Percentiles rank a stretch among this genome's conserved stretches.
Conservation (phyloP, 2,797 vertebrate genomes). For the Coregonus suidteri region DNA sequence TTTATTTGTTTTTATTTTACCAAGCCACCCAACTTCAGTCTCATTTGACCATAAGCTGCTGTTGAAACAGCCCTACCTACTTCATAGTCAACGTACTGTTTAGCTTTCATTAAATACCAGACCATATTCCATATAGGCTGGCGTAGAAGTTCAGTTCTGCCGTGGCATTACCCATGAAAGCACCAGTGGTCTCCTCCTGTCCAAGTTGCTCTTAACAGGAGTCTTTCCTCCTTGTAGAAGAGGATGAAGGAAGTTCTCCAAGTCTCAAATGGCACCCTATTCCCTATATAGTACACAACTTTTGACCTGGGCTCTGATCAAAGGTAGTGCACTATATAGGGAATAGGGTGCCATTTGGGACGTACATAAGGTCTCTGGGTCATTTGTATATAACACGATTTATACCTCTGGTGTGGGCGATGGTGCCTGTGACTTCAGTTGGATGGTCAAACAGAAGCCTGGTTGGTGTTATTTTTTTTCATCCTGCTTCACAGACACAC, state of each 20-base stretch:
- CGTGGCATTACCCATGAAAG: slow-evolving; percentile 5
- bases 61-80: slow-evolving; percentile 27
- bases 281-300: background rate
- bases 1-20: slow-evolving; percentile 26
- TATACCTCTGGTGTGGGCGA: slow-evolving; percentile 28
- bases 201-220: slow-evolving; percentile 19
- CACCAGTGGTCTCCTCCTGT: slow-evolving; percentile 17
- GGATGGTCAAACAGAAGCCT: background rate
- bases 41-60: slow-evolving; percentile 39
- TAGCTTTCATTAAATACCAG: slow-evolving; percentile 22
- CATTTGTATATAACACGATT: slow-evolving; percentile 13
- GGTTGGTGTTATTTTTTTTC: background rate
- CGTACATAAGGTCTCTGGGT: background rate
- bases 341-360: background rate
- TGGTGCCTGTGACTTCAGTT: slow-evolving; percentile 9
- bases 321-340: background rate
- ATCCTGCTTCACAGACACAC: slow-evolving; percentile 21
- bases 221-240: slow-evolving; percentile 4
- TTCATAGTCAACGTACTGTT: slow-evolving; percentile 13
- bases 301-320: background rate
- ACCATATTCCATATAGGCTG: background rate
- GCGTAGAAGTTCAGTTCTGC: slow-evolving; percentile 13
- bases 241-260: slow-evolving; percentile 18
- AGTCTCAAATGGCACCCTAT: slow-evolving; percentile 10
- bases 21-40: slow-evolving; percentile 23